A percentile compares a stretch with the other conserved stretches of the same genome.
These are phyloP conservation scores for Diplodus sargus DNA, from an alignment of 2,797 vertebrate genomes.

Conservation along the genomic window DNA sequence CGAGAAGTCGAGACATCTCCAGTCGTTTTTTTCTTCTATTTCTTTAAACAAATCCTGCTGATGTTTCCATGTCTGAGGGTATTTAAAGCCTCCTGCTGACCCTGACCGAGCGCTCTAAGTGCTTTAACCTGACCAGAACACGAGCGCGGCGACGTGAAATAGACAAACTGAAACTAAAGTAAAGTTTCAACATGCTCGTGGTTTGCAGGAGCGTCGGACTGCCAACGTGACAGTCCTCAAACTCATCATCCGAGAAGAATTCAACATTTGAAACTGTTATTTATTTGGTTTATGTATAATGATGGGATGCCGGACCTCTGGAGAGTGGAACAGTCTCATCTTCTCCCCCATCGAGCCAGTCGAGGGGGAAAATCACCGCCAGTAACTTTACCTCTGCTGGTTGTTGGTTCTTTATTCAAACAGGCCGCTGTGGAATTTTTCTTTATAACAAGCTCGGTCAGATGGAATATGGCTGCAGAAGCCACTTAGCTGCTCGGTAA, in stretches of 20 bases:
- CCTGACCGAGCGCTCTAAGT: too few relatives aligned
- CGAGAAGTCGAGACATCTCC: too few relatives aligned
- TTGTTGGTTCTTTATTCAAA: constrained; percentile 65
- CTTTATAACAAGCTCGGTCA: constrained; percentile 51
- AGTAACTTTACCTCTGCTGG: constrained; percentile 69
- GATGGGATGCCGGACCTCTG: constrained; percentile 15
- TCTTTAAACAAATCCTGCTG: too few relatives aligned
- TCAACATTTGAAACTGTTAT: not conserved
- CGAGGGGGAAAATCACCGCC: constrained; percentile 53
- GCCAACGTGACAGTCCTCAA: not conserved
- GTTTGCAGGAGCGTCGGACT: too few relatives aligned
- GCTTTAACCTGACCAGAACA: too few relatives aligned
- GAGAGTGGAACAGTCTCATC: not conserved
- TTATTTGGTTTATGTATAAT: not conserved
- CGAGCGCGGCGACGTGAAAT: too few relatives aligned
- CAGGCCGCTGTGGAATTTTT: constrained; percentile 64
- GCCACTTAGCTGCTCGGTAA: constrained; percentile 76
- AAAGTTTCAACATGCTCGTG: too few relatives aligned
- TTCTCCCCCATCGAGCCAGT: constrained; percentile 37
- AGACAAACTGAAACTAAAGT: too few relatives aligned
- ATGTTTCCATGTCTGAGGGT: too few relatives aligned
- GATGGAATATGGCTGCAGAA: constrained; percentile 62
- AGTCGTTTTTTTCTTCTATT: too few relatives aligned
- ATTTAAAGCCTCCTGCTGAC: too few relatives aligned
- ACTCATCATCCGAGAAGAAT: not conserved